These are phyloP conservation scores for Passer montanus DNA, from an alignment of 2,113 vertebrate species.

Conservation along the genomic window DNA sequence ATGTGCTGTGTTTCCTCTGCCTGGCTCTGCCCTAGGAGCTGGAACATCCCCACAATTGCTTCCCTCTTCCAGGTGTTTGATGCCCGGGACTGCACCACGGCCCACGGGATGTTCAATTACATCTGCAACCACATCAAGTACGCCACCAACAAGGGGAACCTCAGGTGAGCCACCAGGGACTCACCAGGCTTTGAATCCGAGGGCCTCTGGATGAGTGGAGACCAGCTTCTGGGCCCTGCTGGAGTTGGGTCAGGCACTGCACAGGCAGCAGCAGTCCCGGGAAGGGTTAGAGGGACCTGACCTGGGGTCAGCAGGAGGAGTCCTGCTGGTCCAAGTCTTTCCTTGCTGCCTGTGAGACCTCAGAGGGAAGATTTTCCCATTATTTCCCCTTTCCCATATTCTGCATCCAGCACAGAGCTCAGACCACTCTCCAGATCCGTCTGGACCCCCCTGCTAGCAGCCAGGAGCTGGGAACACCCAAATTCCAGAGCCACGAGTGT, in stretches of 20 bases:
- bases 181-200: rapidly evolving
- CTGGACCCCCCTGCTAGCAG: neutral
- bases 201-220: neutral
- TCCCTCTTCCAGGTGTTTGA: slow-evolving; percentile 88
- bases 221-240: neutral
- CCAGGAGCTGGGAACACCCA: neutral
- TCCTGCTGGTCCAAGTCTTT: neutral
- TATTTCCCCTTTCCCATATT: neutral
- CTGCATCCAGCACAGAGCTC: neutral
- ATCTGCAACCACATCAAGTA: slow-evolving; percentile 99
- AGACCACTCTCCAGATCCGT: neutral
- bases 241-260: neutral
- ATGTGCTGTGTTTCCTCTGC: neutral
- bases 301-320: neutral
- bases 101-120: slow-evolving; percentile 98
- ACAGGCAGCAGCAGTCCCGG: neutral
- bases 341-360: neutral
- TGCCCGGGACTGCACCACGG: slow-evolving; percentile 94
- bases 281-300: rapidly evolving
- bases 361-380: neutral
- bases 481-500: neutral
- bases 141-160: slow-evolving; percentile 97
- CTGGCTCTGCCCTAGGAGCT: neutral
- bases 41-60: neutral
- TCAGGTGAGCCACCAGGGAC: slow-evolving; percentile 79